Percentiles rank a stretch among this genome's conserved stretches.
phyloP scores from a whole-genome alignment of 2,888 invertebrate genomes.

The Artemia sinica region DNA sequence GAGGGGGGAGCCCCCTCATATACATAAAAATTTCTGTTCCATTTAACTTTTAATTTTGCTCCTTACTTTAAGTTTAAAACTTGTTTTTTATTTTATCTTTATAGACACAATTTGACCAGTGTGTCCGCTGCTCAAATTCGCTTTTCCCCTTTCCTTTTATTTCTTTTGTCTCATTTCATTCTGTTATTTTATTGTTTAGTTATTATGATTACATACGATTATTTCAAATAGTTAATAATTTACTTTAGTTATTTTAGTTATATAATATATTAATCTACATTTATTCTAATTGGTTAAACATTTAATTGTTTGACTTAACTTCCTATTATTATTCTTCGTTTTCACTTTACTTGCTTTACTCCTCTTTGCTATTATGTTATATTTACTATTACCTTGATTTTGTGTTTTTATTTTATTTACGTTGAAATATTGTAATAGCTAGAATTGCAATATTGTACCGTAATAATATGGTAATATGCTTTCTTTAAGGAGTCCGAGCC shows the following conservation, averaged over 20 bases:
- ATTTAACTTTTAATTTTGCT: too few relatives aligned
- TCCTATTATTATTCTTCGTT: not conserved
- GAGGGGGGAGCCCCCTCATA: too few relatives aligned
- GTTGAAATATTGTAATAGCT: too few relatives aligned
- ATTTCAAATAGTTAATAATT: not conserved
- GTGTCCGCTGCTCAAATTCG: not conserved
- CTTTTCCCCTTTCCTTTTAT: not conserved
- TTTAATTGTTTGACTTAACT: not conserved
- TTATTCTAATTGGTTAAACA: not conserved
- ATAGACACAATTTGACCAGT: conserved; percentile 1
- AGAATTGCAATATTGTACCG: too few relatives aligned
- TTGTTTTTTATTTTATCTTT: not conserved
- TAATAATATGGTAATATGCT: not conserved
- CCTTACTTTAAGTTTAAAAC: too few relatives aligned
- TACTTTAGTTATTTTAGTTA: not conserved
- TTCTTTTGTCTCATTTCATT: not conserved
- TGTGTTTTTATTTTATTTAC: conserved; percentile 24
- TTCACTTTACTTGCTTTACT: not conserved
- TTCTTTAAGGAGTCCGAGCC: conserved; percentile 22
- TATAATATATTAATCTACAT: not conserved
- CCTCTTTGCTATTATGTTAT: too few relatives aligned
- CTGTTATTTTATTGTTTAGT: not conserved
- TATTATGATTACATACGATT: not conserved
- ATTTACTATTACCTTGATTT: not conserved
- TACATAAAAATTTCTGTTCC: too few relatives aligned